Base-by-base conservation (phyloP, 2,888 invertebrate genomes). In the Lithophane semibrunnea region DNA sequence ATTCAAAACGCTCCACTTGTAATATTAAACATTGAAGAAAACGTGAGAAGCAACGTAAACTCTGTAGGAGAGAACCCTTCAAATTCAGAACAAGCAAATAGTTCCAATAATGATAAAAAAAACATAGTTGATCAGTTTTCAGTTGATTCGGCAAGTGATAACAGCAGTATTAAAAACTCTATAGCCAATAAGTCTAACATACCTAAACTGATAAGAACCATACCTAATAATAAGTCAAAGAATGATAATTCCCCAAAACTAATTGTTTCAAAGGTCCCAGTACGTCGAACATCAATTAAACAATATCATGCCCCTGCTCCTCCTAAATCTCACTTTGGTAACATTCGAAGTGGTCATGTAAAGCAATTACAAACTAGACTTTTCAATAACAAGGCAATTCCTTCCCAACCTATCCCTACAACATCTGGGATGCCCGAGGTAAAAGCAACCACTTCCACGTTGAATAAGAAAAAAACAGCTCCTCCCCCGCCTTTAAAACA, bases 301-400 rank as follows among this genome's bases (percentile, higher is more conserved):
- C 95, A 95, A 83, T 93, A 95, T 83, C 94, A 94, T 73, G 95
- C 95, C 7, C 96, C 96, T 7, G 91, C 93, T n/a, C 96, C 96
- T 44, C 96, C 96, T n/a, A 96, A 95, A 91, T 80, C 92, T 60
- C 95, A 96, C 79, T 97, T 97, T 85, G 95, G 96, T 47, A 95
- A 94, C 84, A 92, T 97, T 78, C 95, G 95, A 91, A 96, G 92
- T 86, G 97, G 97, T 21, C 94, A 95, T 80, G 96, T 97, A 2
- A 96, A 96, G 87, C 96, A 97, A 85, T 89, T 97, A 79, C 97
- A 97, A 91, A 94, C 94, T 60, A 93, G 94, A 83, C 89, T 97
- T 70, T 96, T 97, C 79, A 95, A 93, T 86, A 91, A 91, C 66
- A 94, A 94, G 88, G 75, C 56, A 44, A 63, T 65, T 67, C 65